Evolutionary conservation across 2,113 vertebrate species (phyloP), one percentile per base, ranked within the genome.

Genomic region (Xenopus borealis): DNA sequence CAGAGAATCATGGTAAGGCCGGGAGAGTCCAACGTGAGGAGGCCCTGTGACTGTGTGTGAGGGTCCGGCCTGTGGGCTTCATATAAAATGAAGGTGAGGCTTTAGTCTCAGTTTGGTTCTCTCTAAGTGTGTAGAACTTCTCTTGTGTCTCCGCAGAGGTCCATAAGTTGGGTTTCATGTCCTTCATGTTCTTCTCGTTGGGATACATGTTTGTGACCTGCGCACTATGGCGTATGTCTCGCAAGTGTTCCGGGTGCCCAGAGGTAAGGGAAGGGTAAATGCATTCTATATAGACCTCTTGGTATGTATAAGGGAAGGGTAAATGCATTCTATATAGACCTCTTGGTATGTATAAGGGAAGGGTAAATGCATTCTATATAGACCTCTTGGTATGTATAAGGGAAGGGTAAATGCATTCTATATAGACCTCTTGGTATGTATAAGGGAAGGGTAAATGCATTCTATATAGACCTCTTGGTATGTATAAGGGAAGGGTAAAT

Each of bases 171-270:
- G 92, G 93, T 72, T 98, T 99, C 85, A 82, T 94, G 68, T 63
- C 89, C 68, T 99, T 99, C 79, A 91, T 97, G 20, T 72, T 9
- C 0, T 87, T 94, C 12, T 94, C 97, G 0, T 81, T 95, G 72
- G 70, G 93, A 61, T 92, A 99, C 91, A 98, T 99, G 97, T 79
- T 94, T 17, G 79, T 91, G 40, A 98, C 96, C 0, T 96, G 95
- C 84, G 71, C 90, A 30, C 89, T 99, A 83, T 99, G 97, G 95
- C 83, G 88, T 0, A 83, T 94, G 82, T 92, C 92, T 80, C 90
- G 84, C 86, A 95, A 88, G 69, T 82, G 90, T 84, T 86, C 88
- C 73, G 79, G 93, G 80, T 93, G 85, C 89, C 81, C 88, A 0
- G 93, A 98, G 95, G 96, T 98, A 93, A 79, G 80, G 46, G 46